Base-by-base conservation (phyloP, 2,888 invertebrate species). In the Sepioteuthis lessoniana region DNA sequence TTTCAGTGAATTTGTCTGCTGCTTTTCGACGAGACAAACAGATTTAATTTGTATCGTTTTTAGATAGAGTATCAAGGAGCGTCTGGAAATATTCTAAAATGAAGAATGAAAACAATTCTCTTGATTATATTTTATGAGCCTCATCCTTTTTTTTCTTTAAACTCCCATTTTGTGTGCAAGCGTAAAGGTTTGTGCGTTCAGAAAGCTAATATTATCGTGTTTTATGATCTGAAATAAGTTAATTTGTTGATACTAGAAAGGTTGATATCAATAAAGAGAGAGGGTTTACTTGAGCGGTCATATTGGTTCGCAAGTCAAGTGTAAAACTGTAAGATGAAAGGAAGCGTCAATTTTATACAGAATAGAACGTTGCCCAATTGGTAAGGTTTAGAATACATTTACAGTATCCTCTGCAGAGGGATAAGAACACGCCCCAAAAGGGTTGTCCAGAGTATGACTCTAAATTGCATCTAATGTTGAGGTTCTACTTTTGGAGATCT, bases 221-320 rank as follows among this genome's bases (percentile, higher is more conserved):
- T 76, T 76, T 76, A 76, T n/a, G 76, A 76, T n/a, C 76, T 76
- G 76, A 76, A 76, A n/a, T 76, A 60, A 60, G n/a, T 76, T 76
- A 35, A 76, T 76, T 76, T 76, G 76, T 76, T n/a, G 10, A 13
- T n/a, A 76, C 0, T n/a, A n/a, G n/a, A 76, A n/a, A 76, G 10
- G 3, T 76, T 10, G 76, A n/a, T 13, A 10, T 31, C 31, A 76
- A 76, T 76, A 76, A n/a, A 76, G n/a, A 13, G 16, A 35, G 13
- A 76, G 13, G 16, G 13, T 25, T n/a, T 76, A 3, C 4, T n/a
- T 16, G 5, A 76, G 16, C 2, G 76, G n/a, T 16, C 13, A n/a
- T n/a, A 35, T 13, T 76, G n/a, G 76, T 76, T 76, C 16, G n/a
- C 13, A 76, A 76, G 19, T 76, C 76, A n/a, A n/a, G 76, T n/a